phyloP scores from a whole-genome alignment of 2,797 vertebrate species.

The Cercopithecus hamlyni region DNA sequence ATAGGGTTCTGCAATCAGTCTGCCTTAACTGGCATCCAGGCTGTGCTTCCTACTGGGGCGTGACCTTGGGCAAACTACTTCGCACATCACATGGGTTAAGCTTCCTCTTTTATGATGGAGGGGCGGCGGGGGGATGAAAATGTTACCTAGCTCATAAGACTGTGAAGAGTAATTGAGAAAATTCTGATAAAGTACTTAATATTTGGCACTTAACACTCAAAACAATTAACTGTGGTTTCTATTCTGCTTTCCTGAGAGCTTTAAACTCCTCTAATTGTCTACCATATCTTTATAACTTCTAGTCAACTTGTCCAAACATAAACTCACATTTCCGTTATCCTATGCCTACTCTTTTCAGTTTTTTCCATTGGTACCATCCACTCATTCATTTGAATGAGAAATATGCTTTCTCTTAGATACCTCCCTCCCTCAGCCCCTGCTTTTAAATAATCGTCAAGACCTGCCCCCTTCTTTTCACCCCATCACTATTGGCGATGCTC shows the following conservation, averaged over 20 bases:
- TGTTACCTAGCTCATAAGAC: not conserved
- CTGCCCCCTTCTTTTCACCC: not conserved
- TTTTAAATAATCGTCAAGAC: not conserved
- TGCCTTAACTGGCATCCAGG: not conserved
- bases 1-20: not conserved
- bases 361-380: not conserved
- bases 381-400: not conserved
- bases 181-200: not conserved
- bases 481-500: not conserved
- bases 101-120: not conserved
- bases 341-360: not conserved
- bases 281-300: not conserved
- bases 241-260: not conserved
- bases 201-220: not conserved
- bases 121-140: not conserved
- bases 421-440: not conserved
- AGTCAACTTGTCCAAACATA: not conserved
- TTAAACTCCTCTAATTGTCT: not conserved
- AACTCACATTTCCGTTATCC: not conserved
- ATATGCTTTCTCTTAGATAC: not conserved
- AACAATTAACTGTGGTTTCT: not conserved
- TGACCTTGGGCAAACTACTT: not conserved
- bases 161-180: not conserved
- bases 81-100: not conserved
- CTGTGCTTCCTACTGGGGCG: not conserved